phyloP scores from a whole-genome alignment of 2,797 vertebrate genomes.

The Muscicapa striata region DNA sequence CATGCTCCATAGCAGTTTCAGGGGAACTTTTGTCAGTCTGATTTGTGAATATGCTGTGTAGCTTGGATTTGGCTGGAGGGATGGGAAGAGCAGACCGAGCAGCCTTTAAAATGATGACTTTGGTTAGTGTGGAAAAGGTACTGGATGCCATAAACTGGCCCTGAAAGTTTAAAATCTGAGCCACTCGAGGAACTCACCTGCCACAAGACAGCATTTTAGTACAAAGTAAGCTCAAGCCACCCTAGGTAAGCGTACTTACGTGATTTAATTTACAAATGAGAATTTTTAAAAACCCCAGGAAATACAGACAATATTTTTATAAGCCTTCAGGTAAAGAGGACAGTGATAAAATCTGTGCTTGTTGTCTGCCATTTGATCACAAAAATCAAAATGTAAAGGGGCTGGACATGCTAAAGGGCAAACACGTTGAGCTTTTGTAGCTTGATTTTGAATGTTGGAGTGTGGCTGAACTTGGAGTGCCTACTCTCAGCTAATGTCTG shows the following conservation, averaged over 20 bases:
- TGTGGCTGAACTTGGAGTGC: not conserved
- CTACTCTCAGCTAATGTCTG: not conserved
- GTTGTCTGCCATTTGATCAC: slow-evolving; percentile 23
- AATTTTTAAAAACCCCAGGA: fast-evolving
- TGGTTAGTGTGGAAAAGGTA: not conserved
- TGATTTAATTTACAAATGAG: not conserved
- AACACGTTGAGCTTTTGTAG: slow-evolving; percentile 4
- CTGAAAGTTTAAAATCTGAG: not conserved
- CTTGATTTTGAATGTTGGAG: not conserved
- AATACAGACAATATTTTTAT: slow-evolving; percentile 9
- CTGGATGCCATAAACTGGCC: not conserved
- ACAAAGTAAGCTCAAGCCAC: not conserved
- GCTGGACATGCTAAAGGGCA: slow-evolving; percentile 32
- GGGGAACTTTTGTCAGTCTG: slow-evolving; percentile 7
- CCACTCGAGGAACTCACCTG: not conserved
- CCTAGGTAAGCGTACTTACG: not conserved
- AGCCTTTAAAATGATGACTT: not conserved
- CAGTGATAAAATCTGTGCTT: slow-evolving; percentile 36
- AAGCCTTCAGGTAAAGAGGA: slow-evolving; percentile 21
- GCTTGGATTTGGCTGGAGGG: not conserved
- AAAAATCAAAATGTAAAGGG: slow-evolving; percentile 46
- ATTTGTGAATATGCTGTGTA: not conserved
- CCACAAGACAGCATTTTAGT: not conserved
- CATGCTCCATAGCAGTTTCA: not conserved
- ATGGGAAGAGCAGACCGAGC: not conserved